Percentiles rank a stretch among this genome's conserved stretches.
phyloP scores from a whole-genome alignment of 2,113 vertebrate species.

The Diadophis punctatus region DNA sequence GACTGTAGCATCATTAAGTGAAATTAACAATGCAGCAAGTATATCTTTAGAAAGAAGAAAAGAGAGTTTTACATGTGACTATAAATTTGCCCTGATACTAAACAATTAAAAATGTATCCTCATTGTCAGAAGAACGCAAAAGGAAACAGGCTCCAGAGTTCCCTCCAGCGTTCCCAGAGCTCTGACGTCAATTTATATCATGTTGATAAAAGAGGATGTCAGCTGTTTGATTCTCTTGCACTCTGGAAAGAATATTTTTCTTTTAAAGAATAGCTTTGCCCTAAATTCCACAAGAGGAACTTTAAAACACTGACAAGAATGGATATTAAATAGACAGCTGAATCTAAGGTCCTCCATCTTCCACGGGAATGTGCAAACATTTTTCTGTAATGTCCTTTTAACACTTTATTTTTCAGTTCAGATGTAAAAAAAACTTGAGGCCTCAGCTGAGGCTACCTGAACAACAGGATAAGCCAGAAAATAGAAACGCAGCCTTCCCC shows the following conservation, averaged over 20 bases:
- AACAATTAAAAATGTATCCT: slow-evolving; percentile 45
- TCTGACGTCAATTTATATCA: slow-evolving; percentile 54
- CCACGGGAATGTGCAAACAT: background rate
- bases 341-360: background rate
- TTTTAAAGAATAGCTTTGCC: slow-evolving; percentile 45
- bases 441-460: background rate
- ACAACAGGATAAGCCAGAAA: background rate
- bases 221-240: slow-evolving; percentile 49
- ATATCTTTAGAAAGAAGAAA: slow-evolving; percentile 30
- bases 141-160: slow-evolving; percentile 28
- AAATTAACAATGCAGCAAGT: background rate
- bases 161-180: slow-evolving; percentile 34
- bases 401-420: background rate
- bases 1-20: background rate
- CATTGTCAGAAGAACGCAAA: slow-evolving; percentile 41
- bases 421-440: background rate
- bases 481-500: background rate
- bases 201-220: slow-evolving; percentile 48
- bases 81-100: slow-evolving; percentile 25
- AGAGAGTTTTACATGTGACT: slow-evolving; percentile 41
- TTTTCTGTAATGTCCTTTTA: background rate
- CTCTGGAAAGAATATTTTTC: slow-evolving; percentile 24
- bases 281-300: slow-evolving; percentile 41
- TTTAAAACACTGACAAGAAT: slow-evolving; percentile 23
- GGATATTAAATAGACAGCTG: slow-evolving; percentile 17